Conservation (phyloP, 30 jellyfish, hydroid and myxozoan genomes). For the Catostylus mosaicus region DNA sequence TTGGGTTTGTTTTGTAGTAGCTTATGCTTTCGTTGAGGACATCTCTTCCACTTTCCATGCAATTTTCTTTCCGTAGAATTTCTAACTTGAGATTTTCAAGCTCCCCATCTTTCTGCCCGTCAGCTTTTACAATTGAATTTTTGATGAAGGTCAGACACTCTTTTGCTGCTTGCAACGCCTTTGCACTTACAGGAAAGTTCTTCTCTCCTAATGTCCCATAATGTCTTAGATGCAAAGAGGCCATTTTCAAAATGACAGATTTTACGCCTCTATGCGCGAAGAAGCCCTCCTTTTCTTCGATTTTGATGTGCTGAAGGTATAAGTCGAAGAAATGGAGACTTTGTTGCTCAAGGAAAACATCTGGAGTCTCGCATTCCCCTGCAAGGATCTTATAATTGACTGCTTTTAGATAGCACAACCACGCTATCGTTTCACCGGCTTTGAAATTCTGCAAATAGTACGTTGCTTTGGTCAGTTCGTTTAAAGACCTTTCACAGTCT, state of each 20-base stretch:
- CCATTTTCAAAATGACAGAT: constrained; percentile 4
- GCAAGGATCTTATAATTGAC: constrained; percentile 2
- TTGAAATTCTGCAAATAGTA: neutral
- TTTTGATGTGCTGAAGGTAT: constrained; percentile 20
- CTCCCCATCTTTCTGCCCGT: neutral
- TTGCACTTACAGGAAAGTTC: neutral
- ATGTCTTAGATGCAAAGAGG: neutral
- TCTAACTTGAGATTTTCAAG: neutral
- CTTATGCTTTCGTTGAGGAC: neutral
- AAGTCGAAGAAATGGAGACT: neutral
- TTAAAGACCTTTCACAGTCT: neutral
- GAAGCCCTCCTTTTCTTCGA: neutral
- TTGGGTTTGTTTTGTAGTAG: neutral
- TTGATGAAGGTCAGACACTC: neutral
- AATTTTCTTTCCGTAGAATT: neutral
- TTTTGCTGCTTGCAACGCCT: neutral
- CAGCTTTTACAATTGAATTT: neutral
- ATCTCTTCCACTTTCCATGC: neutral
- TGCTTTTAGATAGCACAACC: constrained; percentile 5
- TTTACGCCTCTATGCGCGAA: constrained; percentile 10
- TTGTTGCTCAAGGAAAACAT: neutral
- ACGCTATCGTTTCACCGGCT: constrained; percentile 16
- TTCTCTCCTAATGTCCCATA: neutral
- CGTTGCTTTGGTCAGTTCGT: neutral
- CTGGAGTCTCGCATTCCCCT: neutral